Conservation (phyloP, 2,888 invertebrate species). For the Hedychridium roseum region DNA sequence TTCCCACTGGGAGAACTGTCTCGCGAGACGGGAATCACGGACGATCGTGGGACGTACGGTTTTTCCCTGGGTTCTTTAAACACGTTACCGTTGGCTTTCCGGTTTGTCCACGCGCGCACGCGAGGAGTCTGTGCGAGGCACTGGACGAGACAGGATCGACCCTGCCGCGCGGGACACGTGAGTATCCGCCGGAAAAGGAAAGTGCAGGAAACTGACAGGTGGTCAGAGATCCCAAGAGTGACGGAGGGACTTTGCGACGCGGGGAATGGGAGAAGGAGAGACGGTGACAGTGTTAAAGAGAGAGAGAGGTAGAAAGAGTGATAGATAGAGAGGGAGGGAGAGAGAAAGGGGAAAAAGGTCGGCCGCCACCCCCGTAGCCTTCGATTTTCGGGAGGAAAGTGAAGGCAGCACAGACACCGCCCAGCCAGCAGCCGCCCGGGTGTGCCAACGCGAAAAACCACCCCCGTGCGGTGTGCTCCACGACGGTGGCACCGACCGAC, state of each 20-base stretch:
- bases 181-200: no score
- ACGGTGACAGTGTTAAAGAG: no score
- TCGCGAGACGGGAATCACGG: no score
- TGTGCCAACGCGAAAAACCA: constrained; percentile 55
- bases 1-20: no score
- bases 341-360: constrained; percentile 18
- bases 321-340: constrained; percentile 12
- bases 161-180: not conserved
- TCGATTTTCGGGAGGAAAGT: constrained; percentile 52
- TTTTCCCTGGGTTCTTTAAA: no score
- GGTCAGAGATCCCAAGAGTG: no score
- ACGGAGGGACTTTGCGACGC: not conserved
- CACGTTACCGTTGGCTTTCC: no score
- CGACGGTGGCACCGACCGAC: constrained; percentile 30
- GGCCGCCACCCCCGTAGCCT: constrained; percentile 36
- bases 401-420: constrained; percentile 65
- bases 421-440: constrained; percentile 64
- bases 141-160: not conserved
- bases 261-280: not conserved
- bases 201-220: no score
- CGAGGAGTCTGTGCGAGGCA: not conserved
- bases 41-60: no score
- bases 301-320: constrained; percentile 10
- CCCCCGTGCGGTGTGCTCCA: constrained; percentile 45
- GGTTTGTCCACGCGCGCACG: no score